phyloP scores from a whole-genome alignment of 2,113 vertebrate genomes.

The Malurus elegans region DNA sequence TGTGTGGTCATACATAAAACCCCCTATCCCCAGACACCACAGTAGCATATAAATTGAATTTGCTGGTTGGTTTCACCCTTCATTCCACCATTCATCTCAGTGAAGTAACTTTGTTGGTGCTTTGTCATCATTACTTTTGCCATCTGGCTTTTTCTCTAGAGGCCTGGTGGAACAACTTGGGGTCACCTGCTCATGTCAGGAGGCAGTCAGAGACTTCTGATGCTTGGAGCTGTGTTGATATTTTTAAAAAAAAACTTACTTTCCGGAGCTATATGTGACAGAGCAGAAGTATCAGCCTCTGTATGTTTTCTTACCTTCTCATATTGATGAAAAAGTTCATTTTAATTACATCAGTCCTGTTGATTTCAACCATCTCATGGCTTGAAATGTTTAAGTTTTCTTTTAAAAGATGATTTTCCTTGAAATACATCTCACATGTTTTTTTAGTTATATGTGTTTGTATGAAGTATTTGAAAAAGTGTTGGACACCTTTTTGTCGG shows the following conservation, averaged over 20 bases:
- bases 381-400: background rate
- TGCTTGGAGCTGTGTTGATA: background rate
- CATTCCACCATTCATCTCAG: background rate
- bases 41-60: slow-evolving; percentile 20
- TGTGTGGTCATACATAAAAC: background rate
- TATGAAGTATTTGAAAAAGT: background rate
- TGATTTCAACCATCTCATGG: background rate
- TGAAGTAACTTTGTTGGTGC: background rate
- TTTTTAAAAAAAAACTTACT: background rate
- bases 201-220: background rate
- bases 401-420: background rate
- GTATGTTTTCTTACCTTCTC: background rate
- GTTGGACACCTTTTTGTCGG: background rate
- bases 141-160: background rate
- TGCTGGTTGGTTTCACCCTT: slow-evolving; percentile 11
- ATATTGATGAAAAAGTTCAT: background rate
- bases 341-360: background rate
- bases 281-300: background rate
- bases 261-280: background rate
- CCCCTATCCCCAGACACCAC: background rate
- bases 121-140: background rate
- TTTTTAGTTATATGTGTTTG: background rate
- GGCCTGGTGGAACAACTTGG: background rate
- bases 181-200: background rate
- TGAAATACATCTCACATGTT: background rate